These are phyloP conservation scores for Oreotrochilus melanogaster DNA, from an alignment of 2,113 vertebrate species.

Conservation along the genomic window DNA sequence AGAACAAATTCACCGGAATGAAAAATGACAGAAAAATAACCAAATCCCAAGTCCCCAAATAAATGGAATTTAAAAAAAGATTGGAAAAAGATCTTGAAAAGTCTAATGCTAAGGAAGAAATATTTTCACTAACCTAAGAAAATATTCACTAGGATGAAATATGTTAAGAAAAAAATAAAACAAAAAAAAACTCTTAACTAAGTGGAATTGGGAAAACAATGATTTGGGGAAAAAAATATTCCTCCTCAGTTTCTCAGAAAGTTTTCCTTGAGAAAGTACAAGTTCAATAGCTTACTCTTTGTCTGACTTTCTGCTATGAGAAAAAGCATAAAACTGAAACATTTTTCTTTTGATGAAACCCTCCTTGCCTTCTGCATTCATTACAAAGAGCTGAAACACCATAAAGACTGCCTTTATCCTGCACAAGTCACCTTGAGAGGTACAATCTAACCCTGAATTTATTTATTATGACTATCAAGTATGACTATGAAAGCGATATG, in stretches of 20 bases:
- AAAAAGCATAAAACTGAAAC: not conserved
- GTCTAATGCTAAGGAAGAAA: not conserved
- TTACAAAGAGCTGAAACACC: constrained; percentile 26
- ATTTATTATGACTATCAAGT: constrained; percentile 21
- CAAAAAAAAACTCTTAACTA: not conserved
- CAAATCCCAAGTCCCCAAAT: not conserved
- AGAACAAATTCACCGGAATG: not conserved
- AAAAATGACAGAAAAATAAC: not conserved
- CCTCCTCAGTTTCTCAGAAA: not conserved
- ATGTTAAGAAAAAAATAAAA: not conserved
- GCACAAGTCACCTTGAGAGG: constrained; percentile 51
- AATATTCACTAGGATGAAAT: not conserved
- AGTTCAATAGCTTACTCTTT: not conserved
- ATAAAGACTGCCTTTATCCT: constrained; percentile 31
- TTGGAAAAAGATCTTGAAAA: not conserved
- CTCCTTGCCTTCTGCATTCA: not conserved
- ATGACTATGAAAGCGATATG: constrained; percentile 18
- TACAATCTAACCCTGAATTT: constrained; percentile 36
- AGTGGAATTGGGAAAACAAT: not conserved
- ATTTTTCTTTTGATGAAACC: constrained; percentile 29
- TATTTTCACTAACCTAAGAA: not conserved
- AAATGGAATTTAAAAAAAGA: not conserved
- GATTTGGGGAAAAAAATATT: not conserved
- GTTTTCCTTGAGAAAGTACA: not conserved
- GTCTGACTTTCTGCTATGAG: not conserved